Conservation (phyloP, 2,797 vertebrate genomes). For the Crax fasciolata region DNA sequence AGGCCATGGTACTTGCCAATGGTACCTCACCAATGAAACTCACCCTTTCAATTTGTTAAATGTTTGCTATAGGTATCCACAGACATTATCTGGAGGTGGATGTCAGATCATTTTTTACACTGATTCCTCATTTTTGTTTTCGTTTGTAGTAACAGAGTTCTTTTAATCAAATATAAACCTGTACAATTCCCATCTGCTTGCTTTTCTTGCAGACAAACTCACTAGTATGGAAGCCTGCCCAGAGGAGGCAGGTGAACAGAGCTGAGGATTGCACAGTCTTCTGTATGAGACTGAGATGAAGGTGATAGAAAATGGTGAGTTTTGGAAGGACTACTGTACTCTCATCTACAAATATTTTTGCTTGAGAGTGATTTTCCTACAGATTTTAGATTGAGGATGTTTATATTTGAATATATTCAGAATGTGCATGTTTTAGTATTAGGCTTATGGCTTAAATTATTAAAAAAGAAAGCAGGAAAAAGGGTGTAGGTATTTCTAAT, state of each 20-base stretch:
- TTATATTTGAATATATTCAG: not conserved
- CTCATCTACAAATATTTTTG: not conserved
- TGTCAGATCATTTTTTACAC: not conserved
- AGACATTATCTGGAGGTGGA: not conserved
- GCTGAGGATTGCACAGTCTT: not conserved
- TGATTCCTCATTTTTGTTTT: not conserved
- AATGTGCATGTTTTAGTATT: not conserved
- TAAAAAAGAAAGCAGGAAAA: not conserved
- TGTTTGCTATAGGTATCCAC: not conserved
- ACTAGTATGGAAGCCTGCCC: not conserved
- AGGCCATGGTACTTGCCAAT: not conserved
- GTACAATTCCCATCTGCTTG: not conserved
- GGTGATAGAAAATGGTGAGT: not conserved
- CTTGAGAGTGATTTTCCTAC: not conserved
- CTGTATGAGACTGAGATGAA: not conserved
- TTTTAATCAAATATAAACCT: not conserved
- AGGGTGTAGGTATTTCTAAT: not conserved
- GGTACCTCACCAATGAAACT: not conserved
- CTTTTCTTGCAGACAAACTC: not conserved
- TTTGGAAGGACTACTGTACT: not conserved
- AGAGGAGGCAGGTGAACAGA: not conserved
- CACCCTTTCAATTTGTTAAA: not conserved
- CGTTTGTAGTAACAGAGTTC: not conserved
- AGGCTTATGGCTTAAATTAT: not conserved
- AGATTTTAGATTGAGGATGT: not conserved